Evolutionary conservation across 2,113 vertebrate species (phyloP).

Genomic region (Calidris pygmaea): DNA sequence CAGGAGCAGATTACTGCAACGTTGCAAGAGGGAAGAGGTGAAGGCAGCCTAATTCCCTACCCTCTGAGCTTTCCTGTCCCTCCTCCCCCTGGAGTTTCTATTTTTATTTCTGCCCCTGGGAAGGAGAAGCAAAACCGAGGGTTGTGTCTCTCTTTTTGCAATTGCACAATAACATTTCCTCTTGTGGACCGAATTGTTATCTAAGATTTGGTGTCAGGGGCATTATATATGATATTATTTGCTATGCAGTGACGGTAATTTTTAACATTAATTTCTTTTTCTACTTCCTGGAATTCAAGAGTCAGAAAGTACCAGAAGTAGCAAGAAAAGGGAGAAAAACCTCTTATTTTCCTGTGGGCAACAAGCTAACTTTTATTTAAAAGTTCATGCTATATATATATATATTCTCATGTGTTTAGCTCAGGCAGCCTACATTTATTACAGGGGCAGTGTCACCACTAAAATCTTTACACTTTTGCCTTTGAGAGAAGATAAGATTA

Average conservation of each 20-base stretch:
- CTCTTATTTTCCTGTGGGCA: not conserved
- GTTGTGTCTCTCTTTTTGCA: not conserved
- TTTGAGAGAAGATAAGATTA: constrained; percentile 1
- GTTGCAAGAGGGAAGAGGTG: not conserved
- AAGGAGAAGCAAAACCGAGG: not conserved
- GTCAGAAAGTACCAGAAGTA: not conserved
- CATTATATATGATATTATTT: not conserved
- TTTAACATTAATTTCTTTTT: not conserved
- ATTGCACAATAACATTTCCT: not conserved
- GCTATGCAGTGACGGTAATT: not conserved
- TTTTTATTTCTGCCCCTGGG: not conserved
- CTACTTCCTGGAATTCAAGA: not conserved
- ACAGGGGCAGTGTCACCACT: not conserved
- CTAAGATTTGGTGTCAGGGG: not conserved
- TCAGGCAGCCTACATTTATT: constrained; percentile 23
- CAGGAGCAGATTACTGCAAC: not conserved
- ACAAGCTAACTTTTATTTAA: not conserved
- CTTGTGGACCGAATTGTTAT: not conserved
- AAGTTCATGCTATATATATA: not conserved
- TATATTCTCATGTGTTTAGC: not conserved
- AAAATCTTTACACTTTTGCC: constrained; percentile 42
- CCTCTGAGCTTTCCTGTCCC: not conserved
- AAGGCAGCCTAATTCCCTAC: not conserved
- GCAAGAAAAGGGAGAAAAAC: not conserved
- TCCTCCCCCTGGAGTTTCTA: not conserved